Evolutionary conservation across 2,113 vertebrate genomes (phyloP), one percentile per base, ranked within the genome.

Genomic region (Onychostruthus taczanowskii): DNA sequence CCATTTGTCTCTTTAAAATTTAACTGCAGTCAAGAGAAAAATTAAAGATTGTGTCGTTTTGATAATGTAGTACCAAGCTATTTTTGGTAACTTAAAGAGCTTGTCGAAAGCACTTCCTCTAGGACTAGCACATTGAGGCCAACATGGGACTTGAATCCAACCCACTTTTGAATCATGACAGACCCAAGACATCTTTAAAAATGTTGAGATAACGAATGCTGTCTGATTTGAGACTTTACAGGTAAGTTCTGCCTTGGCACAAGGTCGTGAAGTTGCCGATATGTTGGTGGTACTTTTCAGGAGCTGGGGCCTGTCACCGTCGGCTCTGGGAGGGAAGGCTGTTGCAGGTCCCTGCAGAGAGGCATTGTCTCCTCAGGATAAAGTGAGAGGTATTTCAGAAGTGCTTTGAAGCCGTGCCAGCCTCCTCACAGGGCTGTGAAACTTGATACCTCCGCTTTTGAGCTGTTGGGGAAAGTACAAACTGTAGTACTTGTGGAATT

Each of bases 331-430:
- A 92, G 73, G 74, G 70, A 69, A 88, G 72, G 72, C 11, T 80
- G 70, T 17, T 55, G 76, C 84, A 63, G 76, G 69, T 77, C 47
- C 5, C 78, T 73, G 14, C 0, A 10, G 72, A 89, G 95, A 91
- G 90, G 95, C 94, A 97, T 97, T 98, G 97, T 95, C 94, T 91
- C 93, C 87, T 76, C 96, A 63, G 95, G 97, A 97, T 97, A 97
- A 97, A 98, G 97, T 93, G 95, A 97, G 89, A 97, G 98, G 97
- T 96, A 97, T 96, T 97, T 97, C 93, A 85, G 81, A 61, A 97
- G 95, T 13, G 91, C 98, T 98, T 98, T 98, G 98, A 98, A 98
- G 97, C 79, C 22, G 37, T 95, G 97, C 97, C 98, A 98, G 80
- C 69, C 95, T 97, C 93, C 96, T 97, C 94, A 74, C 74, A 85